phyloP scores from a whole-genome alignment of 30 jellyfish, hydroid and myxozoan species.

The Turritopsis dohrnii region DNA sequence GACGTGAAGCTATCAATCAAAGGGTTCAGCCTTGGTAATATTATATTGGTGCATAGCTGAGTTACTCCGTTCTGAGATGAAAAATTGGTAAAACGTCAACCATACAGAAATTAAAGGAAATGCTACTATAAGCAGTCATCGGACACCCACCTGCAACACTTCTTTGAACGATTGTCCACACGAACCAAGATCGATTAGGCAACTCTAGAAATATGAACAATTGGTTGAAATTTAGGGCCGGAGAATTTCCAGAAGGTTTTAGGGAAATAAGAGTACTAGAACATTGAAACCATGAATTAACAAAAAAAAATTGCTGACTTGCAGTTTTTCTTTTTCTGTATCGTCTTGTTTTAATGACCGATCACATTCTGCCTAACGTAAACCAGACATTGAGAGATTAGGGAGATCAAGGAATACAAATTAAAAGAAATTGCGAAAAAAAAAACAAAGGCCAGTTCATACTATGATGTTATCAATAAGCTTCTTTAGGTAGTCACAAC shows the following conservation, averaged over 20 bases:
- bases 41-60: conserved; percentile 62
- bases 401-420: neutral
- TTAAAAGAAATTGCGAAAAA: neutral
- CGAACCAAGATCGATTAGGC: conserved; percentile 63
- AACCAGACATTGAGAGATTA: neutral
- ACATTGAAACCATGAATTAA: neutral
- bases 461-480: conserved; percentile 54
- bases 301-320: neutral
- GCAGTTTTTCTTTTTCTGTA: conserved; percentile 12
- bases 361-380: neutral
- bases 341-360: neutral
- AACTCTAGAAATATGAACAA: conserved; percentile 44
- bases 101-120: neutral
- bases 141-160: conserved; percentile 45
- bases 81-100: conserved; percentile 10
- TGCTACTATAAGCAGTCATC: neutral
- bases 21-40: conserved; percentile 54
- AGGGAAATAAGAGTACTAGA: neutral
- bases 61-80: conserved; percentile 41
- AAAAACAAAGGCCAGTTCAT: neutral
- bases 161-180: conserved; percentile 77
- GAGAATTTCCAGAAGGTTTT: no score
- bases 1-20: conserved; percentile 51
- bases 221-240: no score
- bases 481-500: conserved; percentile 59